phyloP scores from a whole-genome alignment of 2,888 invertebrate genomes.

The Ormia ochracea region DNA sequence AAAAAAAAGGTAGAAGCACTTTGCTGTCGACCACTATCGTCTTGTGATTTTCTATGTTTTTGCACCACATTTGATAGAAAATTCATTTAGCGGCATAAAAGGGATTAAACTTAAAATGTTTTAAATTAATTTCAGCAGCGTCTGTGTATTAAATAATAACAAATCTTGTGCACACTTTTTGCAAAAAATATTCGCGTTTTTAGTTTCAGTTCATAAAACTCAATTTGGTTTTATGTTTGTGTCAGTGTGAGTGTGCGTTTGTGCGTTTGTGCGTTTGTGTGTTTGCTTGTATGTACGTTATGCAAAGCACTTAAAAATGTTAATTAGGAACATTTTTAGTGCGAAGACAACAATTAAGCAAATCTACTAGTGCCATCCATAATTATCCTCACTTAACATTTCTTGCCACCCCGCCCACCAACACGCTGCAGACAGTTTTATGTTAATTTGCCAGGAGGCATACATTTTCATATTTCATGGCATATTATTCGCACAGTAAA shows the following conservation, averaged over 20 bases:
- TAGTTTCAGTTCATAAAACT: slow-evolving; percentile 43
- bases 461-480: slow-evolving; percentile 52
- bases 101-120: slow-evolving; percentile 1
- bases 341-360: slow-evolving; percentile 59
- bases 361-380: slow-evolving; percentile 39
- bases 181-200: slow-evolving; percentile 36
- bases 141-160: slow-evolving; percentile 36
- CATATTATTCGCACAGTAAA: slow-evolving; percentile 40
- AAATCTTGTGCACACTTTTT: slow-evolving; percentile 45
- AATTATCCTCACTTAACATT: slow-evolving; percentile 11
- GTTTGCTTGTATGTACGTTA: slow-evolving; percentile 26
- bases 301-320: slow-evolving; percentile 60
- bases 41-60: neutral
- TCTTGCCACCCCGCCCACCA: slow-evolving; percentile 26
- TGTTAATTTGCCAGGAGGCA: slow-evolving; percentile 50
- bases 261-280: neutral
- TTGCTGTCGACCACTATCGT: neutral
- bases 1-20: no score
- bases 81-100: slow-evolving; percentile 12
- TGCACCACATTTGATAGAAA: slow-evolving; percentile 27
- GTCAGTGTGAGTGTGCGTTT: neutral
- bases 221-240: slow-evolving; percentile 38
- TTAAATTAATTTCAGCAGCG: neutral
- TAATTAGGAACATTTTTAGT: slow-evolving; percentile 60
- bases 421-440: slow-evolving; percentile 44